A percentile compares a stretch with the other conserved stretches of the same genome.
Evolutionary conservation across 2,113 vertebrate genomes (phyloP).

Genomic region (Nannobrachium achirus): DNA sequence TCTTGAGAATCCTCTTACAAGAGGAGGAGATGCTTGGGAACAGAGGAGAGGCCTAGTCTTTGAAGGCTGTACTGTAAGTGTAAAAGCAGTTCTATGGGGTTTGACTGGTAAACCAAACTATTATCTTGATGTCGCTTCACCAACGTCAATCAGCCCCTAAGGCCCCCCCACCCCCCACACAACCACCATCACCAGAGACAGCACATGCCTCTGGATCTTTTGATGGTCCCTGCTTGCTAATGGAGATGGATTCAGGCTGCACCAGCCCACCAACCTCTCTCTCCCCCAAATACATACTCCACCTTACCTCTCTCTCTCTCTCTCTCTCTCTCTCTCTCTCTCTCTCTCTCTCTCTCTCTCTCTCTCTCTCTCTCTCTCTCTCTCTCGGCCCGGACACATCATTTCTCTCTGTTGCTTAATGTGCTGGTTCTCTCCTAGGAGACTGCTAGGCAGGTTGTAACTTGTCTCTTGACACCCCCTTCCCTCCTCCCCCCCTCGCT

Average conservation of each 20-base stretch:
- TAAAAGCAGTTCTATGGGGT: not conserved
- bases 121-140: constrained; percentile 53
- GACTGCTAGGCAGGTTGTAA: constrained; percentile 64
- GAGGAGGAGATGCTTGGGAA: constrained; percentile 5
- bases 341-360: not conserved
- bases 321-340: not conserved
- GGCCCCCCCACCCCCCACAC: constrained; percentile 14
- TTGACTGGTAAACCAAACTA: constrained; percentile 27
- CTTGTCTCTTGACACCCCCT: constrained; percentile 58
- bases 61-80: constrained; percentile 2
- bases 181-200: constrained; percentile 19
- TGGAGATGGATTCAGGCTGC: constrained; percentile 71
- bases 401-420: constrained; percentile 71
- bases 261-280: not conserved
- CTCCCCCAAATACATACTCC: constrained; percentile 4
- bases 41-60: constrained; percentile 2
- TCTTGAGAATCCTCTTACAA: too few relatives aligned
- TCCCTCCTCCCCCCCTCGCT: constrained; percentile 9
- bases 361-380: not conserved
- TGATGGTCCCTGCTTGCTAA: constrained; percentile 63
- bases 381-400: constrained; percentile 36
- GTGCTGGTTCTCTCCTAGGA: constrained; percentile 56
- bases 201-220: constrained; percentile 52
- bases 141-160: constrained; percentile 51
- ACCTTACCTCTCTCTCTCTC: too few relatives aligned